Evolutionary conservation across 2,113 vertebrate species (phyloP).

Genomic region (Bothrops jararaca): DNA sequence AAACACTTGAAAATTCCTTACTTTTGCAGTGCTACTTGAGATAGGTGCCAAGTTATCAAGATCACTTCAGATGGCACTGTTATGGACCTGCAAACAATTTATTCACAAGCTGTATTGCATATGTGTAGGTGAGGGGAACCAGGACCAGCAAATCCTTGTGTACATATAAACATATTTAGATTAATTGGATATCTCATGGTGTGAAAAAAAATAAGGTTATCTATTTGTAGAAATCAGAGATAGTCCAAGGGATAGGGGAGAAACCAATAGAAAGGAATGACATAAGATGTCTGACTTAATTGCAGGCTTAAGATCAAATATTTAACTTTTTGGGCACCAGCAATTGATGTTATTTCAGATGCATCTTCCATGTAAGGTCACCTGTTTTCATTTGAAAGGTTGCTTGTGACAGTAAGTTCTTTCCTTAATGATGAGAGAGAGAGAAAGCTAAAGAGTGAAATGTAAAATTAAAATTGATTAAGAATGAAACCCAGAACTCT

Average conservation of each 20-base stretch:
- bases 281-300: background rate
- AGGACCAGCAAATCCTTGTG: background rate
- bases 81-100: too few relatives aligned
- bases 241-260: background rate
- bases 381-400: background rate
- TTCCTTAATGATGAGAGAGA: too few relatives aligned
- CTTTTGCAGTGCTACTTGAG: background rate
- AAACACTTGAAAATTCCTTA: background rate
- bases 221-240: background rate
- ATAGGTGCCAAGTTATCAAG: too few relatives aligned
- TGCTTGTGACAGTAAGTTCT: slow-evolving; percentile 2
- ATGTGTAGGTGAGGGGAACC: background rate
- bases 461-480: slow-evolving; percentile 2
- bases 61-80: background rate
- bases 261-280: background rate
- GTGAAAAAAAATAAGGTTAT: background rate
- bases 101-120: background rate
- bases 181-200: background rate
- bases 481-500: slow-evolving; percentile 5
- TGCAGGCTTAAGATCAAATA: background rate
- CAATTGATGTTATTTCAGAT: background rate
- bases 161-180: background rate
- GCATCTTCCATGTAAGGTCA: background rate
- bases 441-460: background rate
- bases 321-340: background rate